Evolutionary conservation across 2,113 vertebrate species (phyloP).

Genomic region (Columbina picui): DNA sequence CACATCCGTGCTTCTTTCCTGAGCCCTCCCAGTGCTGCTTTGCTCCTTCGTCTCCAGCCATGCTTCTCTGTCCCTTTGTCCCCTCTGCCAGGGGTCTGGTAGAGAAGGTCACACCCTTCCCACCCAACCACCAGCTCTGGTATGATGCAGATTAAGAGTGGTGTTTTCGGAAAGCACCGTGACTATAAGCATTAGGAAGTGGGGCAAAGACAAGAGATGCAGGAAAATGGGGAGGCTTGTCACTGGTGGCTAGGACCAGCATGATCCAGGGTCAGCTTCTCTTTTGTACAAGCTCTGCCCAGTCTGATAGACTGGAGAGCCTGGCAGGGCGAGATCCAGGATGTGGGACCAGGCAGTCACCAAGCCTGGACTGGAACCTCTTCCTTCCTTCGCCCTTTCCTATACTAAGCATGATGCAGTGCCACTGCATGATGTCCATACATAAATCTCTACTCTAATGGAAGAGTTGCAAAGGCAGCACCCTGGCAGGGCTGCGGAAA

Average conservation of each 20-base stretch:
- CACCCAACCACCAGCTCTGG: background rate
- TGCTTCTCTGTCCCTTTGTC: background rate
- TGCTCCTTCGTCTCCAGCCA: background rate
- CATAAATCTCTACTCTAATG: fast-evolving
- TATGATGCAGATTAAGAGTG: background rate
- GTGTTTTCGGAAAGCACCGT: background rate
- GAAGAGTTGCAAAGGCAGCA: background rate
- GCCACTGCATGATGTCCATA: background rate
- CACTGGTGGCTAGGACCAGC: background rate
- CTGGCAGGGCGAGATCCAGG: background rate
- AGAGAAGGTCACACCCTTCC: background rate
- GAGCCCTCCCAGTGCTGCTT: fast-evolving
- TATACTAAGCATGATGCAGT: background rate
- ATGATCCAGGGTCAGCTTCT: fast-evolving
- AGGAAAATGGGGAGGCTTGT: fast-evolving
- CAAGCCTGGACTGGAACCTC: background rate
- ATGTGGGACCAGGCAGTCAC: too few species aligned
- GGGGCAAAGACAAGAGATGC: too few species aligned
- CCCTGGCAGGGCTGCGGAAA: background rate
- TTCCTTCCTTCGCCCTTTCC: background rate
- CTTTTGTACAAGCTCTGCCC: background rate
- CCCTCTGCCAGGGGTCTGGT: too few species aligned
- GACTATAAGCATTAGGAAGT: fast-evolving
- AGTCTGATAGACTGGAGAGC: background rate
- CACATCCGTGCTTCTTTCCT: fast-evolving